Base-by-base conservation (phyloP, 2,888 invertebrate genomes). In the Mystacides longicornis region DNA sequence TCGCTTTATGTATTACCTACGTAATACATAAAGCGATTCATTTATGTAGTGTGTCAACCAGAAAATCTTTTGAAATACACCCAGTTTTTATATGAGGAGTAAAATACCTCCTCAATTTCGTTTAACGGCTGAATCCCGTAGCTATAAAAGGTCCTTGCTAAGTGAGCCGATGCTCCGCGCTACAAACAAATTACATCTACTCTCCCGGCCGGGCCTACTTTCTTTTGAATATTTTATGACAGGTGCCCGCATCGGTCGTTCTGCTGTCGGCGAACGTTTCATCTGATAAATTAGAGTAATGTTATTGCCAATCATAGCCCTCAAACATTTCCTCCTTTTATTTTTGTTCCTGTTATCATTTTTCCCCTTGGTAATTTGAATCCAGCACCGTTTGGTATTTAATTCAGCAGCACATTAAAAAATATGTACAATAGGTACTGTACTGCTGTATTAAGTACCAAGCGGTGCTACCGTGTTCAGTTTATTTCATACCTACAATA, bases 221-320 rank as follows among this genome's bases (percentile, higher is more conserved):
- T 45, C 18, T 47, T 21, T 33, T 60, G 57, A 60, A 60, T 60
- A 60, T 60, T 60, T 60, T 52, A 60, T 60, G 54, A 23, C 54
- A 23, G 14, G 45, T 46, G 54, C 49, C 52, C 23, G 54, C 19
- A 23, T 21, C 16, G 23, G 46, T 37, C 49, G 54, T 42, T 31
- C 20, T 21, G 33, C 56, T 57, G 57, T 60, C 60, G 55, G 54
- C 60, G 52, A 58, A 52, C 51, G 52, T 56, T 48, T 51, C 54
- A 27, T 49, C 56, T 58, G 56, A 60, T 60, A 60, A 60, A 60
- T 60, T 60, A 58, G 60, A 58, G 58, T 60, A 58, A 60, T 60
- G 54, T 60, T 56, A 60, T 60, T 58, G 53, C 54, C 53, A 49
- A 52, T 43, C 60, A 58, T 60, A 58, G 56, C 56, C 55, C 54